Evolutionary conservation across 2,888 invertebrate genomes (phyloP).

Genomic region (Morpho helenor): DNA sequence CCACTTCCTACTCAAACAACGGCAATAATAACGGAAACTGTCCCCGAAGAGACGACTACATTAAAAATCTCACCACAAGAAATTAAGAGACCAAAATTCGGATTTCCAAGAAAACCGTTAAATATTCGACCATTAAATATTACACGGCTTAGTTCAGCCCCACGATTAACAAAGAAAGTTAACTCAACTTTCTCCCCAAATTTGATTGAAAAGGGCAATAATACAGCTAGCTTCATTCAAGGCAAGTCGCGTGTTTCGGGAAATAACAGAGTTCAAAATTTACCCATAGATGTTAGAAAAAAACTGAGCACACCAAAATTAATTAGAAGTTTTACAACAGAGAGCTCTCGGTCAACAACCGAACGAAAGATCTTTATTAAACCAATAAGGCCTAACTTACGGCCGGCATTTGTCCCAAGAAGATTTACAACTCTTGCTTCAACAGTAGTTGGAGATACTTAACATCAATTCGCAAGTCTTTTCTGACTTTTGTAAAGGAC

Average conservation of each 20-base stretch:
- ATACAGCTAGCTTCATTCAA: conserved; percentile 54
- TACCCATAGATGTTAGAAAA: conserved; percentile 63
- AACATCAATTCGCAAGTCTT: conserved; percentile 27
- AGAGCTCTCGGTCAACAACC: conserved; percentile 57
- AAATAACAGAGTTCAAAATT: conserved; percentile 57
- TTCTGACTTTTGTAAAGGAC: conserved; percentile 19
- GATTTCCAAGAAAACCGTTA: conserved; percentile 60
- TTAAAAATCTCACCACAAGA: conserved; percentile 49
- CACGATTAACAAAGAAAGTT: conserved; percentile 45
- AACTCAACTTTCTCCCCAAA: conserved; percentile 44
- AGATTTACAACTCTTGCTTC: conserved; percentile 49
- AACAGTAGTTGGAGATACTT: conserved; percentile 35
- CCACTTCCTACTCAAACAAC: conserved; percentile 31
- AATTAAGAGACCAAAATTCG: conserved; percentile 60
- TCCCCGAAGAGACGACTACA: conserved; percentile 54
- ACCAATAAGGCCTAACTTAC: conserved; percentile 57
- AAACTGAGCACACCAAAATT: conserved; percentile 39
- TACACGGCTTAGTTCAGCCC: conserved; percentile 41
- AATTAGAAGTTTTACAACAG: conserved; percentile 54
- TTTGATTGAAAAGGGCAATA: conserved; percentile 52
- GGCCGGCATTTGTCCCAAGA: conserved; percentile 64
- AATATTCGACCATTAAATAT: conserved; percentile 51
- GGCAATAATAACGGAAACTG: conserved; percentile 26
- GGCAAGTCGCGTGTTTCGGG: conserved; percentile 55
- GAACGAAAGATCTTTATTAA: conserved; percentile 61